Evolutionary conservation across 2,888 invertebrate species (phyloP), one percentile per base, ranked within the genome.

Genomic region (Trisateles emortualis): DNA sequence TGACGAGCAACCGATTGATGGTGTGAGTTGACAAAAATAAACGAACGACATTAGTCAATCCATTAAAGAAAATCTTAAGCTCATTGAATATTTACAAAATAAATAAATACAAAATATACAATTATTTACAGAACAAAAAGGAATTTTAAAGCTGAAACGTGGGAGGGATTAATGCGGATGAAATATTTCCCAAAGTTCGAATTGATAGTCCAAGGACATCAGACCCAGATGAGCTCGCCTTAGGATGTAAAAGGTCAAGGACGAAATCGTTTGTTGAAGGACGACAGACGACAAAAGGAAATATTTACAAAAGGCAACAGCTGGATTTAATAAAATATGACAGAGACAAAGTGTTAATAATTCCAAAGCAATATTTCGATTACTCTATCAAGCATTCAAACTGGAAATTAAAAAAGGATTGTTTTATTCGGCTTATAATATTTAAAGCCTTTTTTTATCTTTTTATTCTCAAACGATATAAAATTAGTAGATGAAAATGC

Each of bases 161-260:
- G 41, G 36, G 35, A 32, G 47, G 48, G 33, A 43, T 49, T 53
- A 52, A 38, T 54, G 50, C 50, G 58, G 58, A 30, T 61, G 61
- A 68, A 52, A 35, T 53, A 52, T 44, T 59, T 35, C 49, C 52
- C 16, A 52, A 64, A 61, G 61, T 61, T 68, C 50, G 55, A 51
- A 51, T 54, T 35, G 36, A 35, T 33, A 50, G 48, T 47, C 43
- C 41, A 52, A 52, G 52, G 54, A 51, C 30, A 52, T 42, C 53
- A 40, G 26, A 56, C 56, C 59, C 59, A 54, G 57, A 65, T 66
- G 64, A 66, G 64, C 58, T 64, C 56, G 33, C 9, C 29, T 45
- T 32, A 38, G 26, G 30, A 43, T 44, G 38, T 8, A 58, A 26
- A 70, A 70, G 66, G 59, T 66, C 71, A 70, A 58, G 71, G 71